Conservation (phyloP, 2,888 invertebrate genomes). For the Cheilosia urbana region DNA sequence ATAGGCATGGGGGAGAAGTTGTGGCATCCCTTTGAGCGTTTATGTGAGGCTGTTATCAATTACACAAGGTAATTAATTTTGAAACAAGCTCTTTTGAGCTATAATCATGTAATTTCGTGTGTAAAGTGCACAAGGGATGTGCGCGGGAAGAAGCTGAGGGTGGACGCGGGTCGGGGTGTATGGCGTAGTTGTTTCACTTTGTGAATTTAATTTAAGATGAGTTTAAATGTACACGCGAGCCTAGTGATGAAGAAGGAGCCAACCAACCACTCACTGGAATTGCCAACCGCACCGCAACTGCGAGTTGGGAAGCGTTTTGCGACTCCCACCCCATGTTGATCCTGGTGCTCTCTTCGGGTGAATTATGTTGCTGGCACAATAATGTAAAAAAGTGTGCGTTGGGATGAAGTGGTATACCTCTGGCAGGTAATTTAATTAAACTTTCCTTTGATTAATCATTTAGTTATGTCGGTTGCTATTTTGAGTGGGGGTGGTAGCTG, state of each 20-base stretch:
- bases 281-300: conserved; percentile 6
- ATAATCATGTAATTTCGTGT: conserved; percentile 75
- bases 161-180: neutral
- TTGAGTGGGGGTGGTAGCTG: conserved; percentile 35
- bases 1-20: conserved; percentile 24
- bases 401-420: conserved; percentile 65
- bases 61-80: conserved; percentile 76
- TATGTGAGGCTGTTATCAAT: conserved; percentile 76
- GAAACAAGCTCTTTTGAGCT: conserved; percentile 74
- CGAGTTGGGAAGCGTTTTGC: conserved; percentile 20
- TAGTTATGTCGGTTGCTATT: conserved; percentile 73
- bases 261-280: conserved; percentile 43
- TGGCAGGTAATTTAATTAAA: conserved; percentile 76
- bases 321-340: conserved; percentile 29
- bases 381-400: conserved; percentile 70
- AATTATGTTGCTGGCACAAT: conserved; percentile 72
- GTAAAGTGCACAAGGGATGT: conserved; percentile 63
- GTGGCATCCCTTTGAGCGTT: conserved; percentile 74
- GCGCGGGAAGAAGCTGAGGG: conserved; percentile 9
- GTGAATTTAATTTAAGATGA: conserved; percentile 73
- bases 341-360: conserved; percentile 23
- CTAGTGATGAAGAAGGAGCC: conserved; percentile 65
- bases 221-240: conserved; percentile 66
- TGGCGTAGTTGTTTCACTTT: conserved; percentile 65
- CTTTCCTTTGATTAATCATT: conserved; percentile 76